These are phyloP conservation scores for Oscheius sp. DNA, from an alignment of 1,140 invertebrate genomes.

Conservation along the genomic window DNA sequence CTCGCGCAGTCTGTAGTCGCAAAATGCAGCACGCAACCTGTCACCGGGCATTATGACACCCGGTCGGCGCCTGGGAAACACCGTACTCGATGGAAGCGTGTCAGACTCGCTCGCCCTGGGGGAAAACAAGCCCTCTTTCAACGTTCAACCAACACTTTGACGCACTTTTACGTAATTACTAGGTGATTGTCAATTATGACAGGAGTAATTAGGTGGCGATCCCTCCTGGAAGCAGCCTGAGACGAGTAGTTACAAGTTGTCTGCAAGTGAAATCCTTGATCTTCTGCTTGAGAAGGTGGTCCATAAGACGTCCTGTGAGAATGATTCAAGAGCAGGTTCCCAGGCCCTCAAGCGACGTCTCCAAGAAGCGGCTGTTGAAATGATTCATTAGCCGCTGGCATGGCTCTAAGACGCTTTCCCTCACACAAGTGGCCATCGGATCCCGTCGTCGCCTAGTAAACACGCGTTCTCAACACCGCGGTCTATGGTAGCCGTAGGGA, in stretches of 20 bases:
- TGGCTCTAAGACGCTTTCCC: neutral
- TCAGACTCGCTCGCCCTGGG: too few species aligned
- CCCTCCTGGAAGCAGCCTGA: too few species aligned
- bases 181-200: too few species aligned
- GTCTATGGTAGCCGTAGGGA: neutral
- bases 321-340: too few species aligned
- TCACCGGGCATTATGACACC: constrained; percentile 5
- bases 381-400: neutral
- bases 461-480: neutral
- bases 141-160: too few species aligned
- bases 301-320: too few species aligned
- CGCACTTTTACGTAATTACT: too few species aligned
- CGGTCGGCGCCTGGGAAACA: constrained; percentile 3
- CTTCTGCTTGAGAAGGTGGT: too few species aligned
- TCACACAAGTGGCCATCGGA: constrained; percentile 1
- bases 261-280: too few species aligned
- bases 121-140: too few species aligned
- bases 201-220: too few species aligned
- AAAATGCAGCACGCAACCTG: neutral
- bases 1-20: neutral
- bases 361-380: neutral
- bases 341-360: neutral
- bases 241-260: too few species aligned
- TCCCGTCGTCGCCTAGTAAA: constrained; percentile 9
- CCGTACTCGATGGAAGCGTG: neutral